Percentiles rank a stretch among this genome's conserved stretches.
phyloP scores from a whole-genome alignment of 1,140 invertebrate species.

The Zaprionus vittiger region DNA sequence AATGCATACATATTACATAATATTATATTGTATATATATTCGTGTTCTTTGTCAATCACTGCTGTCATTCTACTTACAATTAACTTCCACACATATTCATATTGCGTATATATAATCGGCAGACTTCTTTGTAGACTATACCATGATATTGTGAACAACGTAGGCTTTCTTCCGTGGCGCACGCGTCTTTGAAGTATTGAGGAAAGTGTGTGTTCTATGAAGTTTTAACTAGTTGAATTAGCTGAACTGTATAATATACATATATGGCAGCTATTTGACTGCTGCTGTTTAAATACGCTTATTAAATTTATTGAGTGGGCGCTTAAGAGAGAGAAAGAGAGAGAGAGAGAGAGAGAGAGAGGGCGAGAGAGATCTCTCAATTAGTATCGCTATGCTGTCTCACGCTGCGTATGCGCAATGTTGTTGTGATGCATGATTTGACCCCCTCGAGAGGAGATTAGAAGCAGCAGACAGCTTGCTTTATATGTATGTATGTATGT shows the following conservation, averaged over 20 bases:
- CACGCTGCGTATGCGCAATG: conserved; percentile 38
- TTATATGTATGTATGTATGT: conserved; percentile 14
- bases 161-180: not conserved
- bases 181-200: not conserved
- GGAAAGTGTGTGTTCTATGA: not conserved
- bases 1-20: too few species aligned
- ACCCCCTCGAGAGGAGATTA: conserved; percentile 18
- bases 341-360: not conserved
- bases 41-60: not conserved
- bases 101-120: not conserved
- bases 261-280: not conserved
- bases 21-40: too few species aligned
- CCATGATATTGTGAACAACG: too few species aligned
- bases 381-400: conserved; percentile 17
- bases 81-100: not conserved
- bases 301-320: conserved; percentile 27
- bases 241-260: not conserved
- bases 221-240: not conserved
- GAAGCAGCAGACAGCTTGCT: conserved; percentile 20
- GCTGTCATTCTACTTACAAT: not conserved
- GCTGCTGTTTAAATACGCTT: conserved; percentile 5
- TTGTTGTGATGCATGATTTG: conserved; percentile 20
- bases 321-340: not conserved
- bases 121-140: not conserved
- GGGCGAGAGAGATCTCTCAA: conserved; percentile 12